Evolutionary conservation across 2,113 vertebrate species (phyloP), one percentile per base, ranked within the genome.

Genomic region (Meriones unguiculatus): DNA sequence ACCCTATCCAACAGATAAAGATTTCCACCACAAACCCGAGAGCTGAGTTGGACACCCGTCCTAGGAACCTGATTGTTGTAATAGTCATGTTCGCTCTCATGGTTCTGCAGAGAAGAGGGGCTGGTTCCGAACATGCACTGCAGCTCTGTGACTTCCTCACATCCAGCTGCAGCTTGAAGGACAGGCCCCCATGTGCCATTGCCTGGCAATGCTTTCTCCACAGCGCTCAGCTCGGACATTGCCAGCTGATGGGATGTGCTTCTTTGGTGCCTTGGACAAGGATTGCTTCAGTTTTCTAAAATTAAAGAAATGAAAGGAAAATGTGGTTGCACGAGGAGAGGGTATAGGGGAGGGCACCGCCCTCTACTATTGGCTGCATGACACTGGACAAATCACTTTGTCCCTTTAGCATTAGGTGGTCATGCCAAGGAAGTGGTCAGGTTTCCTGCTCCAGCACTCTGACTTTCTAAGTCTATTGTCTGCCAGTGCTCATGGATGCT

Each of bases 241-340:
- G 50, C 59, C 15, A 70, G 69, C 15, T 57, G 8, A 82, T 7
- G 18, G 65, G 28, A 17, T 91, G 30, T 32, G 17, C 7, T 93
- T 84, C 41, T 97, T 69, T 75, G 35, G 59, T 15, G 13, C 57
- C 84, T 35, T 70, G 17, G 17, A 17, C 35, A 70, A 67, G 87
- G 22, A 64, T 5, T 65, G 15, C 89, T 72, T 89, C 93, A 84
- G 85, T 78, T 90, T 96, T 72, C 91, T 14, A 81, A 80, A 88
- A 88, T 90, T 30, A 87, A 92, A 30, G 75, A 85, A 94, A 32
- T 65, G 35, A 75, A 90, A 50, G 30, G 84, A 84, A 69, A 78
- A 24, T 46, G 1, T 92, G 35, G 30, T 41, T 89, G 3, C 12
- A 22, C 0, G 92, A 62, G 81, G 54, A 73, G 50, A 65, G 75